Percentiles rank a stretch among this genome's conserved stretches.
phyloP scores from a whole-genome alignment of 2,113 vertebrate species.

The Elephantulus edwardii region DNA sequence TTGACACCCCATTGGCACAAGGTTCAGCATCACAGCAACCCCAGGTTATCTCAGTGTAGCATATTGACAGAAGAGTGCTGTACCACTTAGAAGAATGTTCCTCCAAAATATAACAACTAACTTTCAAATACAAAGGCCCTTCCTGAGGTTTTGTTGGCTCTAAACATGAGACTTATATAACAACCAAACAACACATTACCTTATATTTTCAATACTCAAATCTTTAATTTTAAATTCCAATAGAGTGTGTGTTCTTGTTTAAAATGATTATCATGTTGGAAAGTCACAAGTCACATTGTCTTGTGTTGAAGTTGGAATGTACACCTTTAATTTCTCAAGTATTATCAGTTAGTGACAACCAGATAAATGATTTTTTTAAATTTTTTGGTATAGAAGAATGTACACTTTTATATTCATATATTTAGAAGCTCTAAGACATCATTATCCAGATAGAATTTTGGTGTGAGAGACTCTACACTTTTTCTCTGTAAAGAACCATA shows the following conservation, averaged over 20 bases:
- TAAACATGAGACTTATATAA: too few relatives aligned
- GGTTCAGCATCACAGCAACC: too few relatives aligned
- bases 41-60: too few relatives aligned
- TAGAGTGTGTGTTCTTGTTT: neutral
- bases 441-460: constrained; percentile 6
- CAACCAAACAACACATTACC: neutral
- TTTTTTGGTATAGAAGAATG: neutral
- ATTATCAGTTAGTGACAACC: neutral
- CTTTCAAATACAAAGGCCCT: too few relatives aligned
- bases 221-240: constrained; percentile 37
- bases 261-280: constrained; percentile 24
- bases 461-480: neutral
- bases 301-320: neutral
- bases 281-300: neutral
- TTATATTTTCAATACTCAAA: neutral
- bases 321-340: constrained; percentile 26
- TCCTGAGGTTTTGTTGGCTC: too few relatives aligned
- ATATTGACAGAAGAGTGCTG: too few relatives aligned
- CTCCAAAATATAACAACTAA: too few relatives aligned
- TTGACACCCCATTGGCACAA: too few relatives aligned
- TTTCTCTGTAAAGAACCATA: neutral
- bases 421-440: neutral
- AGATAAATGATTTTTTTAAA: constrained; percentile 10
- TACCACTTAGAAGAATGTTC: too few relatives aligned
- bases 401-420: constrained; percentile 1